Evolutionary conservation across 2,888 invertebrate genomes (phyloP).

Genomic region (Spilarctia lutea): DNA sequence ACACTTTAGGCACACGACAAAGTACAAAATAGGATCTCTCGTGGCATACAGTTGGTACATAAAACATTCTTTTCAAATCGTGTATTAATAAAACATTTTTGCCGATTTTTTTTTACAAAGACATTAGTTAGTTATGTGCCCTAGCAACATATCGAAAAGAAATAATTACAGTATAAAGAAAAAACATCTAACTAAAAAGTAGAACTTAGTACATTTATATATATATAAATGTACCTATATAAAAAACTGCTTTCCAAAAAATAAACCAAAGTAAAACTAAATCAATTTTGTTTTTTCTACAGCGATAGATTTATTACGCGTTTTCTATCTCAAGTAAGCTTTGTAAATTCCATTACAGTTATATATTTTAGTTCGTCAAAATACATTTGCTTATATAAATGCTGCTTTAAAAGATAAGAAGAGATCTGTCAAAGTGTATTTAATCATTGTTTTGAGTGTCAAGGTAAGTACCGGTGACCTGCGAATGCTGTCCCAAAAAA

Average conservation of each 20-base stretch:
- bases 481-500: background rate
- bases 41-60: background rate
- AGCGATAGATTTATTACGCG: background rate
- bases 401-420: background rate
- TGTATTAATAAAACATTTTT: background rate
- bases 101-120: background rate
- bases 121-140: background rate
- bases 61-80: background rate
- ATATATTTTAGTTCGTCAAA: background rate
- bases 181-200: too few species aligned
- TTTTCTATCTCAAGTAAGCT: background rate
- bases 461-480: background rate
- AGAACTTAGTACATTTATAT: background rate
- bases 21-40: background rate
- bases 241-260: background rate
- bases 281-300: background rate
- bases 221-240: too few species aligned
- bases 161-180: background rate
- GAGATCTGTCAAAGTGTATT: background rate
- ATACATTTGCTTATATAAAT: background rate
- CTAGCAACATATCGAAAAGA: background rate
- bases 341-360: background rate
- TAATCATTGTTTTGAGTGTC: background rate
- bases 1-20: background rate
- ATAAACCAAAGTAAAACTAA: background rate